Base-by-base conservation (phyloP, 1,140 invertebrate genomes). In the Drosophila simulans region DNA sequence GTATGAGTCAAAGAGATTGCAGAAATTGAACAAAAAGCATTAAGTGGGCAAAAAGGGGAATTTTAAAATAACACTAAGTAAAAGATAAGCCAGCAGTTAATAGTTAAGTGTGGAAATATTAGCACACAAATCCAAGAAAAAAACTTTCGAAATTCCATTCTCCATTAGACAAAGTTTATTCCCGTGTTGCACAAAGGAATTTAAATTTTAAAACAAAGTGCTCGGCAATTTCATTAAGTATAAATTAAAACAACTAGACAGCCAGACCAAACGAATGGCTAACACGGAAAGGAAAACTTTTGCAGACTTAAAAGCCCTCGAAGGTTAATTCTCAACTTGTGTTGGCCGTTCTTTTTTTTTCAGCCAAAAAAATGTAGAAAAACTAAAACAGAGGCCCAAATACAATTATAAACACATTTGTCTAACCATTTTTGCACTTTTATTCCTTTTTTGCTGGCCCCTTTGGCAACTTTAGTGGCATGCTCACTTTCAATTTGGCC, bases 391-490 rank as follows among this genome's bases (percentile, higher is more conserved):
- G 31, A 70, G 49, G 48, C 53, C 65, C 51, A 80, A 72, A 85
- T 62, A 80, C 63, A 84, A 85, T 85, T 84, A 80, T 73, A 84
- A 84, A 73, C 77, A 69, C 81, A 84, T 84, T 85, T 85, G 34
- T 73, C 64, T 60, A 34, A 51, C 37, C 35, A 39, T 42, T 55
- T 68, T 17, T 52, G 27, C 49, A 52, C 20, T 35, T 15, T 22
- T 39, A 5, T 39, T 31, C 1, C 5, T 12, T 4, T 15, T 37
- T 12, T 4, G 13, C 11, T 20, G 13, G 8, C 12, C 34, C 31
- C 27, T 60, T 45, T 43, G 13, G 39, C 27, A 68, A 70, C 40
- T 78, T 83, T 71, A 59, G 76, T 70, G 49, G 54, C 58, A 63
- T 70, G 65, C 58, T 88, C 74, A 71, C 60, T 82, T 82, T 78